Percentiles rank a stretch among this genome's conserved stretches.
Conservation (phyloP, 2,113 vertebrate species). For the Connochaetes taurinus region DNA sequence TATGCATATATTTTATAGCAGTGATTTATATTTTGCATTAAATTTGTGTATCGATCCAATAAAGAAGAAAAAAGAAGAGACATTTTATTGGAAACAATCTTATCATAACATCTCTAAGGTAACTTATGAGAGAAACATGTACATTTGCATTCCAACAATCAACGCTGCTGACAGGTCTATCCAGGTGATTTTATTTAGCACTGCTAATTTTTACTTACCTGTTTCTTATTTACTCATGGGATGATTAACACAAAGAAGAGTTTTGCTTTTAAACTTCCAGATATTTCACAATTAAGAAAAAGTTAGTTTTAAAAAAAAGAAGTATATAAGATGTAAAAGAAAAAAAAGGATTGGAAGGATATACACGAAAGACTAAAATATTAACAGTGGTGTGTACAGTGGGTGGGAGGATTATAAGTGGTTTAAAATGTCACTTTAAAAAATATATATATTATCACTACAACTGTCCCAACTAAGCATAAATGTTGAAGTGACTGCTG, state of each 20-base stretch:
- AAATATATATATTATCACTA: neutral
- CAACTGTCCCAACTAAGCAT: neutral
- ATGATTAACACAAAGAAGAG: neutral
- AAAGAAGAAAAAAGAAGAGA: neutral
- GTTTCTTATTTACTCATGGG: constrained; percentile 21
- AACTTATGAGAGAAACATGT: neutral
- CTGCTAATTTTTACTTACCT: neutral
- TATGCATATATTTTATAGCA: neutral
- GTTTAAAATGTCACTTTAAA: constrained; percentile 17
- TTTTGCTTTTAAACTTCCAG: neutral
- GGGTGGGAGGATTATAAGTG: neutral
- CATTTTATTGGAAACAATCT: constrained; percentile 3
- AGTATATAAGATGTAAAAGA: neutral
- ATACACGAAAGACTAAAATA: neutral
- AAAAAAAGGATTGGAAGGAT: neutral
- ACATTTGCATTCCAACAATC: neutral
- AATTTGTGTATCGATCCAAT: neutral
- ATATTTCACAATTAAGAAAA: constrained; percentile 12
- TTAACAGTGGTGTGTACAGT: neutral
- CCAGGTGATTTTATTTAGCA: constrained; percentile 13
- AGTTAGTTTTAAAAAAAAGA: neutral
- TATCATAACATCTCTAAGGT: neutral
- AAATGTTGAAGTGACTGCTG: neutral
- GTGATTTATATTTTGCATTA: neutral
- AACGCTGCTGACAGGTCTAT: neutral